Evolutionary conservation across 2,113 vertebrate genomes (phyloP).

Genomic region (Vidua macroura): DNA sequence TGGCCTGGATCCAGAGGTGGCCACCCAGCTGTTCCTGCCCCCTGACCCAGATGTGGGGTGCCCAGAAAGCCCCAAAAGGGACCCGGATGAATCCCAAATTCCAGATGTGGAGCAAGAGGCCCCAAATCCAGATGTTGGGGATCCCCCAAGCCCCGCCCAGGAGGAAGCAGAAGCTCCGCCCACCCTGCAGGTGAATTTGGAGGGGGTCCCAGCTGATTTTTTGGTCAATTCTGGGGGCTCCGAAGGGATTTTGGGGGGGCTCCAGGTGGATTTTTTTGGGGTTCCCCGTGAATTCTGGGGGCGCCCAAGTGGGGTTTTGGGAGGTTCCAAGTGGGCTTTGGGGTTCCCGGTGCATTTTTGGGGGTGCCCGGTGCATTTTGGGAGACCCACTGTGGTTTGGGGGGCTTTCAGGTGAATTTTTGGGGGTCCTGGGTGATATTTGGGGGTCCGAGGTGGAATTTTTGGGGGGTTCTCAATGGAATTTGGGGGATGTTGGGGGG

Average conservation of each 20-base stretch:
- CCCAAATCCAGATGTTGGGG: neutral
- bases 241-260: no score
- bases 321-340: neutral
- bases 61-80: accelerated
- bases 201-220: neutral
- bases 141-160: accelerated
- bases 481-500: no score
- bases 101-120: neutral
- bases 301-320: neutral
- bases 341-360: no score
- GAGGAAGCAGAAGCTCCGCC: neutral
- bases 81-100: accelerated
- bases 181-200: neutral
- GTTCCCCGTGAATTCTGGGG: neutral
- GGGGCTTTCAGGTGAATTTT: neutral
- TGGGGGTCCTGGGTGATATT: neutral
- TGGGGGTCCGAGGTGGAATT: no score
- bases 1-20: neutral
- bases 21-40: neutral
- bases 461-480: neutral
- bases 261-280: neutral
- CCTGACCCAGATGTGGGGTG: neutral
- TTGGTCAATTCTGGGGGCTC: neutral
- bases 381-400: neutral
- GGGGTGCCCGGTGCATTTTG: neutral